Conservation (phyloP, 2,888 invertebrate genomes). For the Cheilosia grossa region DNA sequence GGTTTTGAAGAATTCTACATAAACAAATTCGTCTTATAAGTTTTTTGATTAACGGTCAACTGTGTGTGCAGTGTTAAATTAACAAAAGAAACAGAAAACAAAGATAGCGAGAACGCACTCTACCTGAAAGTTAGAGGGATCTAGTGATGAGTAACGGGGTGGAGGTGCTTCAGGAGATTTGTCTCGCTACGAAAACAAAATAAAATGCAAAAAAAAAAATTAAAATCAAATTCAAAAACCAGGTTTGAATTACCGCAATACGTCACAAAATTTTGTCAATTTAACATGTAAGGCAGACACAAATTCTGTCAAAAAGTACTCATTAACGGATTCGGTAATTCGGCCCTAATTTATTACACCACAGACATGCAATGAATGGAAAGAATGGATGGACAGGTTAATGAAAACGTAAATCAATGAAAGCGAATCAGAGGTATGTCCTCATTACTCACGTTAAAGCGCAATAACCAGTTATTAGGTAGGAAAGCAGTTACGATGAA, state of each 20-base stretch:
- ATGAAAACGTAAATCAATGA: constrained; percentile 45
- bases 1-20: constrained; percentile 84
- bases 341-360: not conserved
- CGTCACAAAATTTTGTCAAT: too few species aligned
- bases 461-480: constrained; percentile 77
- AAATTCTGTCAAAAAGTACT: too few species aligned
- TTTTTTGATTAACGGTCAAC: constrained; percentile 19
- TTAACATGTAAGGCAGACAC: too few species aligned
- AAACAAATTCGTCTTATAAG: constrained; percentile 18
- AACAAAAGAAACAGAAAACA: constrained; percentile 36
- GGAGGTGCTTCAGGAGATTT: constrained; percentile 80
- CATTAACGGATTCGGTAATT: too few species aligned
- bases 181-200: constrained; percentile 71
- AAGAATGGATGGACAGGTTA: constrained; percentile 7
- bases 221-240: constrained; percentile 34
- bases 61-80: constrained; percentile 3
- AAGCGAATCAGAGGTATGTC: constrained; percentile 69
- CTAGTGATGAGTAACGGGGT: constrained; percentile 83
- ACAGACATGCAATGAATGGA: constrained; percentile 51
- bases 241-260: too few species aligned
- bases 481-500: constrained; percentile 71
- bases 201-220: constrained; percentile 72
- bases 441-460: constrained; percentile 58
- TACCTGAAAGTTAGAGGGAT: constrained; percentile 83
- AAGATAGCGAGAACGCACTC: constrained; percentile 67